A percentile compares a stretch with the other conserved stretches of the same genome.
Conservation (phyloP, 2,113 vertebrate species). For the Stomatorhinus ivindoensis region DNA sequence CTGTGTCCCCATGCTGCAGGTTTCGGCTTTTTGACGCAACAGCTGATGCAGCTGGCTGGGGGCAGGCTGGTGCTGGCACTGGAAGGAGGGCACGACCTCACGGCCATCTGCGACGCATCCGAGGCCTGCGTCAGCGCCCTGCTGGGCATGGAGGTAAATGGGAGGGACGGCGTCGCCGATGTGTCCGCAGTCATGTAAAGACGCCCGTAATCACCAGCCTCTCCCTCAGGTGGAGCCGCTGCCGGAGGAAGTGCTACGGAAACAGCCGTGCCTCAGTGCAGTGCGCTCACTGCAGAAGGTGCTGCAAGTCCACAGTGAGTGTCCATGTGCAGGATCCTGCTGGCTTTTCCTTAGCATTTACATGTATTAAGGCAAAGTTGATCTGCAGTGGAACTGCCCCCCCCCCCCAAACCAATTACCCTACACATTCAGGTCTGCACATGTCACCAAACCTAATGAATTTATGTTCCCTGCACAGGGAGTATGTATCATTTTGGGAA, state of each 20-base stretch:
- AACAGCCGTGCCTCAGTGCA: slow-evolving; percentile 75
- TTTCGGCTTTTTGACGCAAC: slow-evolving; percentile 85
- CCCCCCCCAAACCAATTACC: neutral
- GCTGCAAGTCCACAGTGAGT: slow-evolving; percentile 84
- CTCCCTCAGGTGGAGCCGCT: slow-evolving; percentile 67
- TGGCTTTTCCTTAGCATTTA: too few relatives aligned
- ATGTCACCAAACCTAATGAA: neutral
- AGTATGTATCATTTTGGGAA: neutral
- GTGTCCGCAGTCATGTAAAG: neutral
- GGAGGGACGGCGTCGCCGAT: neutral
- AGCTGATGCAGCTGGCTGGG: slow-evolving; percentile 83
- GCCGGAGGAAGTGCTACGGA: slow-evolving; percentile 71
- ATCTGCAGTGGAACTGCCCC: neutral
- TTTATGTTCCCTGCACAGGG: neutral
- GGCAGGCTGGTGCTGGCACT: slow-evolving; percentile 79
- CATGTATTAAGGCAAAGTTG: neutral
- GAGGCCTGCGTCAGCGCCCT: slow-evolving; percentile 85
- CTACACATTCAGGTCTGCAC: neutral
- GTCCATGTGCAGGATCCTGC: neutral
- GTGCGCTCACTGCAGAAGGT: slow-evolving; percentile 78
- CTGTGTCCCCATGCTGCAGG: slow-evolving; percentile 53
- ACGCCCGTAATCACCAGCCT: neutral
- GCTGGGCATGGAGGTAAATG: slow-evolving; percentile 76
- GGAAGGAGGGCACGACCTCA: slow-evolving; percentile 91
- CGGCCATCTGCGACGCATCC: slow-evolving; percentile 88